Percentiles rank a stretch among this genome's conserved stretches.
Evolutionary conservation across 1,140 invertebrate species (phyloP).

Genomic region (Neodiprion virginianus): DNA sequence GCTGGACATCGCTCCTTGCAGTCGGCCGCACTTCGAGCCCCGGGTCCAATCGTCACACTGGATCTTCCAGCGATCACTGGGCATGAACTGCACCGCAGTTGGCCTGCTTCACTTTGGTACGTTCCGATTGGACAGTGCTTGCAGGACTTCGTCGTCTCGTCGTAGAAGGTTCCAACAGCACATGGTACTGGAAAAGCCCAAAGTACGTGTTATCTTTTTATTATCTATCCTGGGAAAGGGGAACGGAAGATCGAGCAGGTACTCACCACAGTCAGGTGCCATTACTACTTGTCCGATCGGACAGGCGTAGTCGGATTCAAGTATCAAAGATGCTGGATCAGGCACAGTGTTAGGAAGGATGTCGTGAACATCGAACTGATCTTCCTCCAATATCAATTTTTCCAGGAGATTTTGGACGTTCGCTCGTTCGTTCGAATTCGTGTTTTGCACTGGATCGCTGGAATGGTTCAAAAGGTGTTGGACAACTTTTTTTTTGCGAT

Average conservation of each 20-base stretch:
- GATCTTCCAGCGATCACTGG: conserved; percentile 85
- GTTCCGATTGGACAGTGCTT: conserved; percentile 85
- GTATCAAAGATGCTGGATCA: conserved; percentile 84
- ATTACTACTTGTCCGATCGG: conserved; percentile 91
- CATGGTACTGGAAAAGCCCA: conserved; percentile 80
- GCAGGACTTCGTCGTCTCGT: conserved; percentile 78
- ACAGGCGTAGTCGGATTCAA: conserved; percentile 92
- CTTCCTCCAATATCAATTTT: conserved; percentile 88
- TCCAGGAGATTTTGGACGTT: conserved; percentile 84
- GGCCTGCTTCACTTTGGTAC: conserved; percentile 94
- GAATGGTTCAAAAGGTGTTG: conserved; percentile 32
- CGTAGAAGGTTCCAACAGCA: conserved; percentile 89
- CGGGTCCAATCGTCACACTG: conserved; percentile 85
- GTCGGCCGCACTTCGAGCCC: conserved; percentile 85
- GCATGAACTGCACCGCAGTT: conserved; percentile 86
- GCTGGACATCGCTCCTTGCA: conserved; percentile 93
- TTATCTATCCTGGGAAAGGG: conserved; percentile 7
- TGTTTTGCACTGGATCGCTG: conserved; percentile 89
- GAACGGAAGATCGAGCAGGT: background rate
- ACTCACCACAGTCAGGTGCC: conserved; percentile 86
- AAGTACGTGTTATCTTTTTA: conserved; percentile 15
- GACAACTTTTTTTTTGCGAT: conserved; percentile 10
- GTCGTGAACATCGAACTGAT: conserved; percentile 91
- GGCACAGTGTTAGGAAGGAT: conserved; percentile 93
- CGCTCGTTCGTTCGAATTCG: conserved; percentile 85